Evolutionary conservation across 1,140 invertebrate species (phyloP), one percentile per base, ranked within the genome.

Genomic region (Musca domestica): DNA sequence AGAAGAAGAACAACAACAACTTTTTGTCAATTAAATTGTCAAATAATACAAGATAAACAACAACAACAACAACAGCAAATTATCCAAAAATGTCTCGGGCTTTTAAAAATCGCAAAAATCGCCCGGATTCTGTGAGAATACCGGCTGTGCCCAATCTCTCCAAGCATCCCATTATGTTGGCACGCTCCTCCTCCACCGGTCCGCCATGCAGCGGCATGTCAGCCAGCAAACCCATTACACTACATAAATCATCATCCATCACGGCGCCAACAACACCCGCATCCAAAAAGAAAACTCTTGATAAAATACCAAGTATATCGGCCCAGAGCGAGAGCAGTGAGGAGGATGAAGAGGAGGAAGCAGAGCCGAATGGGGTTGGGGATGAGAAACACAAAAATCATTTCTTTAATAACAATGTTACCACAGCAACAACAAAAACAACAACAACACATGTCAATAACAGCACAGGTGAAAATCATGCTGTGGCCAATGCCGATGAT

Each of bases 301-400:
- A 61, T 10, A 61, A 61, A 34, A 61, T 61, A 25, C 56, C 56
- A 9, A 61, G 56, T 23, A 61, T 61, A 25, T 61, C 56, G 34
- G 56, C 56, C 10, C 25, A 61, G 19, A 61, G 56, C 41, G 56
- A 61, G 19, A 61, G 56, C n/a, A 61, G 56, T 10, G 34, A 41
- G 10, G 56, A 61, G 2, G 54, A 58, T 17, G 54, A 58, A 15
- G 54, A 58, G 10, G 34, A 41, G 34, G 34, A 61, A 2, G 19
- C 27, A 7, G 54, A 58, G 25, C 23, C 15, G 7, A 23, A 56
- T 0, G 15, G 12, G 23, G 23, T 5, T 15, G n/a, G 52, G 4
- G 14, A 19, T 10, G 17, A 14, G 2, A 17, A 19, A 19, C 48
- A 19, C 9, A 51, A 51, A 51, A 51, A 51, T 51, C 34, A 41